phyloP scores from a whole-genome alignment of 1,140 invertebrate genomes.

The Parapsyche elsis region DNA sequence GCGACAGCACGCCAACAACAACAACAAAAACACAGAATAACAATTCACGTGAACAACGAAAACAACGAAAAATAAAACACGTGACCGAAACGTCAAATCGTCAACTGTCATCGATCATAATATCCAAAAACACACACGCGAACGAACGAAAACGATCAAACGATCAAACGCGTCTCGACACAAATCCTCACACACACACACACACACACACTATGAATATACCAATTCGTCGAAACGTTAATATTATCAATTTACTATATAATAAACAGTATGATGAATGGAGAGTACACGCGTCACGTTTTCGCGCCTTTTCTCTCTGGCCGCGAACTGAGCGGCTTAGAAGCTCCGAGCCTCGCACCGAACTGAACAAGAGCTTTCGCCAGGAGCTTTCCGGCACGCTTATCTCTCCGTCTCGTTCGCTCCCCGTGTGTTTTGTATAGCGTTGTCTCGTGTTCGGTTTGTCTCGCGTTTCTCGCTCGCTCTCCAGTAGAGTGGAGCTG shows the following conservation, averaged over 20 bases:
- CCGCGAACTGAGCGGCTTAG: neutral
- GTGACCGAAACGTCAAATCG: neutral
- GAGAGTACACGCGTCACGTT: too few relatives aligned
- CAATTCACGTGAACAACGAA: too few relatives aligned
- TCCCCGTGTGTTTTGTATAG: neutral
- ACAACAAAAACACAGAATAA: too few relatives aligned
- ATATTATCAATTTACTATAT: too few relatives aligned
- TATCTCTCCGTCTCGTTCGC: conserved; percentile 17
- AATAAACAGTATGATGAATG: too few relatives aligned
- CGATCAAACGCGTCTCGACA: neutral
- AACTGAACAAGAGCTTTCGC: conserved; percentile 25
- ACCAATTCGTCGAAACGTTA: too few relatives aligned
- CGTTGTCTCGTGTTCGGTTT: neutral
- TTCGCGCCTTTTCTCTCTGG: neutral
- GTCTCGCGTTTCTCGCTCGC: neutral
- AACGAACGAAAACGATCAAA: too few relatives aligned
- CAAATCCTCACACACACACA: neutral
- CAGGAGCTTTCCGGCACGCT: conserved; percentile 44
- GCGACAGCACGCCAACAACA: too few relatives aligned
- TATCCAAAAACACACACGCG: too few relatives aligned
- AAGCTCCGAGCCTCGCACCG: neutral
- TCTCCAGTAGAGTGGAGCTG: neutral
- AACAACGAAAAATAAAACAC: neutral
- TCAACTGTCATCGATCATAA: neutral
- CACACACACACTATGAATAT: too few relatives aligned